These are phyloP conservation scores for Papilio xuthus DNA, from an alignment of 1,140 invertebrate species.

Conservation along the genomic window DNA sequence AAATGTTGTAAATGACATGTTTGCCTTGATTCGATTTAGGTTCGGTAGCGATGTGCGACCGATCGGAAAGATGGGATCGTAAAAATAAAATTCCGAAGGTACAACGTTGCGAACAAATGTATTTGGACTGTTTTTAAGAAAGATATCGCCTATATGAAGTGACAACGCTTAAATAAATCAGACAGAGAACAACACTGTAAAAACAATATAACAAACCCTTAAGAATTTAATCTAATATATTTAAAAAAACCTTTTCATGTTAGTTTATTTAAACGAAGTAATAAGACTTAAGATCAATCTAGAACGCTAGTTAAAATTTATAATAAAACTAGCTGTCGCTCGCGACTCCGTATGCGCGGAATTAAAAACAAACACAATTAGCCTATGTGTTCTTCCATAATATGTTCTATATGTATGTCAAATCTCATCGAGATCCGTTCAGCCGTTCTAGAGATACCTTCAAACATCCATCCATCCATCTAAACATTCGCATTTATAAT, in stretches of 20 bases:
- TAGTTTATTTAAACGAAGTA: not conserved
- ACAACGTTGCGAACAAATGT: conserved; percentile 50
- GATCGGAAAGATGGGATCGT: conserved; percentile 67
- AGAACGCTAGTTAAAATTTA: too few species aligned
- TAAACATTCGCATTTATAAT: too few species aligned
- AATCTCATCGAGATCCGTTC: too few species aligned
- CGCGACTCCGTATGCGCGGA: too few species aligned
- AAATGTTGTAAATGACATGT: conserved; percentile 44
- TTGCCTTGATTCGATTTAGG: conserved; percentile 57
- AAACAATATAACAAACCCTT: not conserved
- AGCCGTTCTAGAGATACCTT: too few species aligned
- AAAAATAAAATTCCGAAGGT: conserved; percentile 60
- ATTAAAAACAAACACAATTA: too few species aligned
- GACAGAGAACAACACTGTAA: not conserved
- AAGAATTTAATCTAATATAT: not conserved
- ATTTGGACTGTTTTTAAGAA: conserved; percentile 29
- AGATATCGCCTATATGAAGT: conserved; percentile 39
- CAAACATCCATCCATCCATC: too few species aligned
- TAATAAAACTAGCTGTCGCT: too few species aligned
- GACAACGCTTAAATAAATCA: conserved; percentile 40
- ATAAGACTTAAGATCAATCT: too few species aligned
- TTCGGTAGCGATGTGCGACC: conserved; percentile 64
- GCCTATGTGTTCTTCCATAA: too few species aligned
- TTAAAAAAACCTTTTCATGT: not conserved
- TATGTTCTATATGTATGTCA: too few species aligned